Percentiles rank a stretch among this genome's conserved stretches.
These are phyloP conservation scores for Penaeus chinensis DNA, from an alignment of 1,140 invertebrate species.

Conservation along the genomic window DNA sequence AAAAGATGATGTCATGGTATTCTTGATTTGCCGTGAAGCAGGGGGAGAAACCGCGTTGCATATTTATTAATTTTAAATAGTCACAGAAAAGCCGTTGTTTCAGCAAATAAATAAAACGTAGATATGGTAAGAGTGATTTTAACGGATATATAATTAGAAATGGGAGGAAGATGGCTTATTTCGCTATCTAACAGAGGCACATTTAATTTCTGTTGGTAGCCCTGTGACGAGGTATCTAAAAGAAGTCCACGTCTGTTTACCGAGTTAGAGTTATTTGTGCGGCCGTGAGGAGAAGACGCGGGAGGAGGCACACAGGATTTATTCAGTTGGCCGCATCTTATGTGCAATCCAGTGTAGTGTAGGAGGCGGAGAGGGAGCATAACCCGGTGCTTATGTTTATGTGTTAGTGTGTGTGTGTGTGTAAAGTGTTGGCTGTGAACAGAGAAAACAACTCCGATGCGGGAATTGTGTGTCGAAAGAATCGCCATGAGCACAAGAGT, in stretches of 20 bases:
- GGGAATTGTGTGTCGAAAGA: conserved; percentile 32
- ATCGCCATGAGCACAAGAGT: conserved; percentile 45
- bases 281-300: conserved; percentile 6
- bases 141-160: too few species aligned
- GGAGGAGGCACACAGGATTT: neutral
- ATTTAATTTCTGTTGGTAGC: too few species aligned
- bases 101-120: neutral
- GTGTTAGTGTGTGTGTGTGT: conserved; percentile 15
- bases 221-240: too few species aligned
- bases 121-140: neutral
- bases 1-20: conserved; percentile 1
- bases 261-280: conserved; percentile 9
- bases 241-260: too few species aligned
- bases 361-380: neutral
- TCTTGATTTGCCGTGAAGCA: conserved; percentile 23
- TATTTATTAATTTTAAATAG: neutral
- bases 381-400: neutral
- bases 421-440: conserved; percentile 9
- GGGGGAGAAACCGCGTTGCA: neutral
- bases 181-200: too few species aligned
- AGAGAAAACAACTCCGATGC: conserved; percentile 9
- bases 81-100: neutral
- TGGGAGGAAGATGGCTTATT: too few species aligned
- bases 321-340: conserved; percentile 1
- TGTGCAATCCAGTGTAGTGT: conserved; percentile 2